Conservation (phyloP, 2,797 vertebrate species). For the Poeciliopsis presidionis region DNA sequence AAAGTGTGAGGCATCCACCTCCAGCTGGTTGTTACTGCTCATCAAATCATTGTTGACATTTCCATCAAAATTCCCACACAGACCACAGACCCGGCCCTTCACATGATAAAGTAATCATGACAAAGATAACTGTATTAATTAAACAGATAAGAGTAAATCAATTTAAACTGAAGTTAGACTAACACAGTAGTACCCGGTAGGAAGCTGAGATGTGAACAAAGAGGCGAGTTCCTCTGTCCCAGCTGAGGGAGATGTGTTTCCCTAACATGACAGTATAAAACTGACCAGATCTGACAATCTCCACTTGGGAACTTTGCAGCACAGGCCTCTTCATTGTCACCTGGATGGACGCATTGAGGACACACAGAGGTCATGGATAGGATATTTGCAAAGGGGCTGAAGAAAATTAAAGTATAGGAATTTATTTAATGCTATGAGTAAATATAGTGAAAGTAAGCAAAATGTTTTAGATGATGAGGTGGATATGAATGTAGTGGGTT, state of each 20-base stretch:
- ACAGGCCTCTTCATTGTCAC: slow-evolving; percentile 87
- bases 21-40: slow-evolving; percentile 93
- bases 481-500: background rate
- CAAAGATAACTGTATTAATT: background rate
- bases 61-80: slow-evolving; percentile 97
- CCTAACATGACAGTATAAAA: slow-evolving; percentile 88
- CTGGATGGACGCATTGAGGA: slow-evolving; percentile 64
- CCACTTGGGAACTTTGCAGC: slow-evolving; percentile 80
- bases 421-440: background rate
- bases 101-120: slow-evolving; percentile 1
- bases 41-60: slow-evolving; percentile 93
- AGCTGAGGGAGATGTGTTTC: slow-evolving; percentile 86
- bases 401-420: slow-evolving; percentile 1
- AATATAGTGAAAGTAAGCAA: background rate
- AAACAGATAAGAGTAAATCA: background rate
- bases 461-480: background rate
- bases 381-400: fast-evolving
- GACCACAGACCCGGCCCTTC: slow-evolving; percentile 91
- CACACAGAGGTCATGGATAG: background rate
- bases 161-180: background rate
- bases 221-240: slow-evolving; percentile 88
- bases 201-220: slow-evolving; percentile 86
- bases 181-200: slow-evolving; percentile 76
- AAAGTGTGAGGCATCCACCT: slow-evolving; percentile 89
- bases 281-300: slow-evolving; percentile 89